phyloP scores from a whole-genome alignment of 2,113 vertebrate genomes.

The Cheirogaleus medius region DNA sequence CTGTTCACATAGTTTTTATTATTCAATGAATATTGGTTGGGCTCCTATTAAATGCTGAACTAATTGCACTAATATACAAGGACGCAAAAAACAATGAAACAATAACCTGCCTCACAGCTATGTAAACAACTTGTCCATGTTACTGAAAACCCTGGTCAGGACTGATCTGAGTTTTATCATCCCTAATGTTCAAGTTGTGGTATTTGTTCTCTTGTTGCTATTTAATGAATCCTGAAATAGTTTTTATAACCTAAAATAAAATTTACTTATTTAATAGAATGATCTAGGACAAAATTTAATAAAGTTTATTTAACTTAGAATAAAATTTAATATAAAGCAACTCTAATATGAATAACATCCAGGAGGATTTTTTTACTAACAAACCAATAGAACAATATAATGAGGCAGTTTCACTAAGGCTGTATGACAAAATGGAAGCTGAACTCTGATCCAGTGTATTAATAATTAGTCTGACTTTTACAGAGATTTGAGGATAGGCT shows the following conservation, averaged over 20 bases:
- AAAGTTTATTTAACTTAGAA: not conserved
- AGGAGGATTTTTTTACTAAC: not conserved
- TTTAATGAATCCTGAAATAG: conserved; percentile 11
- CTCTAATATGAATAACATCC: not conserved
- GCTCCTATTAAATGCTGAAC: not conserved
- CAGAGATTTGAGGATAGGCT: not conserved
- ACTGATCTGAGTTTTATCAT: not conserved
- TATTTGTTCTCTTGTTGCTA: conserved; percentile 11
- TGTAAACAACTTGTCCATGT: not conserved
- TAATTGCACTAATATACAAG: too few relatives aligned
- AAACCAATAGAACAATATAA: not conserved
- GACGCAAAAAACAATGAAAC: not conserved
- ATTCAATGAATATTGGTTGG: not conserved
- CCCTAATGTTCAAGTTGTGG: not conserved
- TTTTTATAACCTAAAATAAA: conserved; percentile 17
- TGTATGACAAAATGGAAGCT: not conserved
- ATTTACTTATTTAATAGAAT: not conserved
- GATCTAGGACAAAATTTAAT: not conserved
- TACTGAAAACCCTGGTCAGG: not conserved
- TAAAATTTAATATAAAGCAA: not conserved
- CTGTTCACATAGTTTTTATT: not conserved
- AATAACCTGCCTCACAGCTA: not conserved
- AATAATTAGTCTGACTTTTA: not conserved
- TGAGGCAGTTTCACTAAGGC: not conserved
- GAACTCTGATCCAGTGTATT: not conserved